Evolutionary conservation across 2,113 vertebrate species (phyloP).

Genomic region (Podarcis cretensis): DNA sequence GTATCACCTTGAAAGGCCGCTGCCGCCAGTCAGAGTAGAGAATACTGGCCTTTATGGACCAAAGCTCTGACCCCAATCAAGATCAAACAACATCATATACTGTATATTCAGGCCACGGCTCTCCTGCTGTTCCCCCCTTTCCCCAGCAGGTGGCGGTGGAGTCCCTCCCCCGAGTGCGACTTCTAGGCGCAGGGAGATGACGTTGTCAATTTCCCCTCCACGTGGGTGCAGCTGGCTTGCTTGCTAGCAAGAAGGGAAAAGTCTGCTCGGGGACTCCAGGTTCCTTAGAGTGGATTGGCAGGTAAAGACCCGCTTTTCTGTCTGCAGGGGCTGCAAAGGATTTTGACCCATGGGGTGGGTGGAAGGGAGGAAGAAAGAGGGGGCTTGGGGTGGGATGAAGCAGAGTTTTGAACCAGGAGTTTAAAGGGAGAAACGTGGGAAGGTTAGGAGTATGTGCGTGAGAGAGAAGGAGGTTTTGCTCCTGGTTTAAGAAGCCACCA

Average conservation of each 20-base stretch:
- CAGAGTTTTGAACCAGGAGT: not conserved
- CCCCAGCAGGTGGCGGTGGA: conserved; percentile 34
- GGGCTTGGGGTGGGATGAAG: no score
- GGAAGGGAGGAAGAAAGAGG: no score
- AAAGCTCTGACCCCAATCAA: no score
- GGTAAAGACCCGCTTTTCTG: not conserved
- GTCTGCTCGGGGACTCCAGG: not conserved
- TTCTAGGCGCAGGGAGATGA: not conserved
- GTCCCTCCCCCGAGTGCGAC: rapidly evolving
- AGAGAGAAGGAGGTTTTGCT: not conserved
- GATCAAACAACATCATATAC: no score
- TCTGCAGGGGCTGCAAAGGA: no score
- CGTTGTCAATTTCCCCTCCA: conserved; percentile 13
- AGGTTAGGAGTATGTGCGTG: no score
- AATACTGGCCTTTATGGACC: no score
- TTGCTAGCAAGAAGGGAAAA: no score
- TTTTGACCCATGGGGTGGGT: not conserved
- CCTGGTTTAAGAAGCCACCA: not conserved
- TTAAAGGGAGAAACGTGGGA: not conserved
- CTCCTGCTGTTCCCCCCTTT: not conserved
- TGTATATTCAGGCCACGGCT: not conserved
- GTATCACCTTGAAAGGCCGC: no score
- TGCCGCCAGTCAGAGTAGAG: no score
- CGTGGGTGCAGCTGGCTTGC: not conserved
- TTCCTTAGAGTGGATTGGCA: not conserved